Evolutionary conservation across 2,797 vertebrate genomes (phyloP).

Genomic region (Phrynocephalus forsythii): DNA sequence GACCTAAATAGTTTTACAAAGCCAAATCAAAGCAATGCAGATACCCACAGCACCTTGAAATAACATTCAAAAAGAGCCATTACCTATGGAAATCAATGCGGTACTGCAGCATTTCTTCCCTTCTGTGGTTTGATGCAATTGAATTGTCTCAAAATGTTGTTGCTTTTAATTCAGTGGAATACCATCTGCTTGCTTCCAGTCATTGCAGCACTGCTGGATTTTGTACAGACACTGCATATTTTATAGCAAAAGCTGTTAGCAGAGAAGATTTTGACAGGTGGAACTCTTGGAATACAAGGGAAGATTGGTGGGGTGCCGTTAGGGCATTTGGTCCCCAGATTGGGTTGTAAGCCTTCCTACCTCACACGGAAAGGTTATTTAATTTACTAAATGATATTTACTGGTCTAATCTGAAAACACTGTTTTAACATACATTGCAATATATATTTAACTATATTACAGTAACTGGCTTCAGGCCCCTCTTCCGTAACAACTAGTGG

Average conservation of each 20-base stretch:
- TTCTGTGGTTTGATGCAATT: constrained; percentile 38
- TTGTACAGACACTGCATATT: constrained; percentile 25
- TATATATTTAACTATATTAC: constrained; percentile 1
- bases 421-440: constrained; percentile 29
- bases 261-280: not conserved
- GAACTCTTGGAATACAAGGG: constrained; percentile 1
- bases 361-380: not conserved
- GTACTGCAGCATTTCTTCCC: constrained; percentile 15
- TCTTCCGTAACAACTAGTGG: constrained; percentile 18
- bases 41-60: constrained; percentile 18
- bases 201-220: constrained; percentile 3
- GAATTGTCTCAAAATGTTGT: constrained; percentile 1
- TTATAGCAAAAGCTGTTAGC: constrained; percentile 20
- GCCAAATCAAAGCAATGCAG: not conserved
- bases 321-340: constrained; percentile 12
- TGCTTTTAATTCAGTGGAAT: constrained; percentile 21
- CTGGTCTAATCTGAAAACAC: constrained; percentile 31
- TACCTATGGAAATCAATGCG: constrained; percentile 23
- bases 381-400: constrained; percentile 31
- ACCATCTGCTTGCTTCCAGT: constrained; percentile 31
- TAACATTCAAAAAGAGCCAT: constrained; percentile 30
- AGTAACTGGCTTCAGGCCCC: constrained; percentile 42
- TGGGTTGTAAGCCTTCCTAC: constrained; percentile 21
- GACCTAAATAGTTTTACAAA: constrained; percentile 21
- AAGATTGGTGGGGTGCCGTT: constrained; percentile 7